These are phyloP conservation scores for Nyctalus aviator DNA, from an alignment of 2,797 vertebrate genomes.

Conservation along the genomic window DNA sequence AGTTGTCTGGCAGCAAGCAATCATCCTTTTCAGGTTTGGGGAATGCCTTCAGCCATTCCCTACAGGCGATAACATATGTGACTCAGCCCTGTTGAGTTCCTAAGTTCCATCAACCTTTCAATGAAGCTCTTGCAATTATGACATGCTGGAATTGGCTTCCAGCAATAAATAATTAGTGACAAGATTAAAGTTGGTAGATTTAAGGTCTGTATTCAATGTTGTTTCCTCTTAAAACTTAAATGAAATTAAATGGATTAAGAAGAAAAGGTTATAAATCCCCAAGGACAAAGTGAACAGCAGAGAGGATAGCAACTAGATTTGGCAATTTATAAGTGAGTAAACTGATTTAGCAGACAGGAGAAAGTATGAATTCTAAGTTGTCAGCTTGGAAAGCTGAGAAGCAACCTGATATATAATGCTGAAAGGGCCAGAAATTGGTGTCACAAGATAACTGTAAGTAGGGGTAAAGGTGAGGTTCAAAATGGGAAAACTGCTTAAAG, in stretches of 20 bases:
- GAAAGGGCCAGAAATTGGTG: constrained; percentile 7
- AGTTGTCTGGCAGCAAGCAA: too few species aligned
- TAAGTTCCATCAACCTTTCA: too few species aligned
- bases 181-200: neutral
- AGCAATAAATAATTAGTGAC: neutral
- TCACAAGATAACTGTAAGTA: neutral
- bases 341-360: neutral
- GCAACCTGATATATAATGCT: neutral
- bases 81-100: too few species aligned
- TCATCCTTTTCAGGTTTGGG: too few species aligned
- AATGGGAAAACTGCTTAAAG: neutral
- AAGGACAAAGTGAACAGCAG: neutral
- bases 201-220: constrained; percentile 14
- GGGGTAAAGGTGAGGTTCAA: neutral
- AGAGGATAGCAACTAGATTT: neutral
- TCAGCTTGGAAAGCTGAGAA: neutral
- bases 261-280: neutral
- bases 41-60: too few species aligned
- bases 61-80: too few species aligned
- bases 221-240: neutral
- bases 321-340: neutral
- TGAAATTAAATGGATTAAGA: constrained; percentile 26
- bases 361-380: neutral
- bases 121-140: too few species aligned
- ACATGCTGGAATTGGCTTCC: too few species aligned